These are phyloP conservation scores for Brienomyrus brachyistius DNA, from an alignment of 2,113 vertebrate species.

Conservation along the genomic window DNA sequence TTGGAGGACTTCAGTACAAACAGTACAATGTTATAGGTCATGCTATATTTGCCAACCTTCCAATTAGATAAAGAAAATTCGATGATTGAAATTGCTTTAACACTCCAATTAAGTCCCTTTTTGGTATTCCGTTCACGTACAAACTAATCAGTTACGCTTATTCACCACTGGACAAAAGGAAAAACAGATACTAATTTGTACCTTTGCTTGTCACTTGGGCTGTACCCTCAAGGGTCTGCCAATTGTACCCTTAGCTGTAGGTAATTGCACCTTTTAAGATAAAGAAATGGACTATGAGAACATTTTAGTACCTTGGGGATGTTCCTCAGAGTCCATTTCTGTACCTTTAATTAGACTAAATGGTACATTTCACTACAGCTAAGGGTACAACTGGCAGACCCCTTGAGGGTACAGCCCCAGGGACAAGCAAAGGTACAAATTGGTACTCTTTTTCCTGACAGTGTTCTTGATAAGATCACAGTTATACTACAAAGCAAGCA, in stretches of 20 bases:
- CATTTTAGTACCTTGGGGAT: background rate
- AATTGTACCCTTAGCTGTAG: background rate
- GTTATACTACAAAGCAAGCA: background rate
- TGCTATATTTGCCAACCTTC: background rate
- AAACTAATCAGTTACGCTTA: background rate
- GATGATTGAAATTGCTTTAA: background rate
- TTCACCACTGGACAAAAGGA: background rate
- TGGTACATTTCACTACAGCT: background rate
- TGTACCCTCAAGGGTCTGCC: background rate
- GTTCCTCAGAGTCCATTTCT: background rate
- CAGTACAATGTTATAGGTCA: background rate
- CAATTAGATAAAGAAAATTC: background rate
- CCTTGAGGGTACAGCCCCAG: background rate
- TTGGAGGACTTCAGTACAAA: background rate
- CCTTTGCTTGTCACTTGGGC: background rate
- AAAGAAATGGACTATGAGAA: too few species aligned
- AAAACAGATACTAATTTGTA: background rate
- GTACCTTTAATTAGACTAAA: background rate
- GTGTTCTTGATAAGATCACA: background rate
- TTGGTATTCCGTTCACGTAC: background rate
- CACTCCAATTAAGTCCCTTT: background rate
- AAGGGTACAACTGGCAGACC: background rate
- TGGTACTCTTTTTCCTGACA: background rate
- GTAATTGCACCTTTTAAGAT: background rate
- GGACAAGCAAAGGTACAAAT: background rate